These are phyloP conservation scores for Xanthia icteritia DNA, from an alignment of 2,888 invertebrate species.

Conservation along the genomic window DNA sequence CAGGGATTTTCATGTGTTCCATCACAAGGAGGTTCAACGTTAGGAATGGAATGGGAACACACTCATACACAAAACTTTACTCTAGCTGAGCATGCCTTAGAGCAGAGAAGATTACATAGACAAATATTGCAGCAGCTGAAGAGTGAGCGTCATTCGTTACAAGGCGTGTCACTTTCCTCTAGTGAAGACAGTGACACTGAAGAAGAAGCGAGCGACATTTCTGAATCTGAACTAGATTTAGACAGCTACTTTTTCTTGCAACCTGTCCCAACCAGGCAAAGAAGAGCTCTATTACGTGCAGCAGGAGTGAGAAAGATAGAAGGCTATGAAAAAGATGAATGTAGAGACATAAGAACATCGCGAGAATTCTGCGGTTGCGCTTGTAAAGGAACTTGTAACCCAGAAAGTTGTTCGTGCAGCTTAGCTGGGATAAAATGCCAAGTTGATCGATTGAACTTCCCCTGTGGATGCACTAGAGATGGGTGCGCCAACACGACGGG, in stretches of 20 bases:
- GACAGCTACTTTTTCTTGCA: slow-evolving; percentile 97
- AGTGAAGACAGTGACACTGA: slow-evolving; percentile 96
- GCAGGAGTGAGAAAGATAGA: slow-evolving; percentile 98
- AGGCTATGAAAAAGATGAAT: slow-evolving; percentile 97
- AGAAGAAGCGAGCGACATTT: slow-evolving; percentile 95
- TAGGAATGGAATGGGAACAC: slow-evolving; percentile 96
- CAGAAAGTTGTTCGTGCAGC: slow-evolving; percentile 98
- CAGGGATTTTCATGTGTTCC: slow-evolving; percentile 98
- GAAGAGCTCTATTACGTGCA: slow-evolving; percentile 96
- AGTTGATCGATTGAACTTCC: slow-evolving; percentile 98
- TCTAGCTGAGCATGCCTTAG: slow-evolving; percentile 96
- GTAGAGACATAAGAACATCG: slow-evolving; percentile 97
- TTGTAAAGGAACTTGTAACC: slow-evolving; percentile 98
- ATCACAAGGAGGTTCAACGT: slow-evolving; percentile 96
- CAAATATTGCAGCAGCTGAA: slow-evolving; percentile 94
- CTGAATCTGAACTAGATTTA: slow-evolving; percentile 95
- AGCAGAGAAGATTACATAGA: slow-evolving; percentile 96
- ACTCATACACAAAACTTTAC: slow-evolving; percentile 94
- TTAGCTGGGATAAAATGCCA: slow-evolving; percentile 99
- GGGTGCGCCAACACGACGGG: slow-evolving; percentile 98
- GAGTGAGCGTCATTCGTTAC: slow-evolving; percentile 91
- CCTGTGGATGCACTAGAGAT: slow-evolving; percentile 98
- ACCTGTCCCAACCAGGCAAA: slow-evolving; percentile 97
- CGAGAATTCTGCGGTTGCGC: slow-evolving; percentile 98
- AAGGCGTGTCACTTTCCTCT: slow-evolving; percentile 91